phyloP scores from a whole-genome alignment of 2,113 vertebrate species.

The Dendropsophus ebraccatus region DNA sequence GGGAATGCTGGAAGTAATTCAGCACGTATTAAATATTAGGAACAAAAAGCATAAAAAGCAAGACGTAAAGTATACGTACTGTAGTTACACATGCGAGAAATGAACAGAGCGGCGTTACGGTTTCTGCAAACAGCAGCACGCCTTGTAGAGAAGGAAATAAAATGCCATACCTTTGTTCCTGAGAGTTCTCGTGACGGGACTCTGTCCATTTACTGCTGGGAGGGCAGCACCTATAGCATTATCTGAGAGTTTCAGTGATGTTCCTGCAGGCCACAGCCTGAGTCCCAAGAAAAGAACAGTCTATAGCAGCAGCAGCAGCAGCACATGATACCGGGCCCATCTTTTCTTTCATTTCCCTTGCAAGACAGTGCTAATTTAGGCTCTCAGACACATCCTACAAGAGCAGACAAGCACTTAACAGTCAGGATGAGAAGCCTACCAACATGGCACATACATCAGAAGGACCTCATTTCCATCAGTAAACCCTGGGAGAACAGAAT shows the following conservation, averaged over 20 bases:
- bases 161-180: constrained; percentile 23
- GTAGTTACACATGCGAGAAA: neutral
- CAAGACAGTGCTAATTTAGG: constrained; percentile 18
- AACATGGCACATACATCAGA: neutral
- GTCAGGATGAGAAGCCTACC: neutral
- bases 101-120: neutral
- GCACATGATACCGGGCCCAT: constrained; percentile 30
- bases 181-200: neutral
- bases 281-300: constrained; percentile 29
- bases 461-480: constrained; percentile 19
- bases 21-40: neutral
- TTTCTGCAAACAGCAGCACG: neutral
- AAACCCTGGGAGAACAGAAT: constrained; percentile 37
- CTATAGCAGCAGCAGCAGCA: constrained; percentile 19
- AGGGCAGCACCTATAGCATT: constrained; percentile 3
- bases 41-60: too few species aligned
- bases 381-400: constrained; percentile 11
- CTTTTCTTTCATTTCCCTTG: constrained; percentile 33
- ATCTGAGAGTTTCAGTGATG: constrained; percentile 28
- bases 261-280: constrained; percentile 39
- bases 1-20: neutral
- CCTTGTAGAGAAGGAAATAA: neutral
- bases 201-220: constrained; percentile 22
- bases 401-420: neutral
- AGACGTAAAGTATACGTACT: neutral